phyloP scores from a whole-genome alignment of 2,797 vertebrate species.

The Siniperca scherzeri region DNA sequence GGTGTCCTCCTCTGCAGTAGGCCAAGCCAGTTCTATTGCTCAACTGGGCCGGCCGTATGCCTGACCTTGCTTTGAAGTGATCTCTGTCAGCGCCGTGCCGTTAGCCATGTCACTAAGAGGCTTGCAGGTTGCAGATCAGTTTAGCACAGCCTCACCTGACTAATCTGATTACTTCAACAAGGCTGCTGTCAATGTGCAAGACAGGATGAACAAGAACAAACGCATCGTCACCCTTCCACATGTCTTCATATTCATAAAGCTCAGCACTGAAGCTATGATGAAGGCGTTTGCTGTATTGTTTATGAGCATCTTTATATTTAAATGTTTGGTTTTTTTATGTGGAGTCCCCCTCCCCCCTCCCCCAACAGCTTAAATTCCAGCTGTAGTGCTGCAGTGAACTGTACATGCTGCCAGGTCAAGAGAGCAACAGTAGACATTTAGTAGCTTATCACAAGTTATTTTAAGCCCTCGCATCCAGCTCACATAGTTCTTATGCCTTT shows the following conservation, averaged over 20 bases:
- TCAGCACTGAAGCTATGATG: background rate
- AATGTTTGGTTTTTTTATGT: too few species aligned
- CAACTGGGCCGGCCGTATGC: slow-evolving; percentile 6
- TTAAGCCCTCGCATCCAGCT: slow-evolving; percentile 43
- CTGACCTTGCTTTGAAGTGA: slow-evolving; percentile 81
- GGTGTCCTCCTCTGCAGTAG: slow-evolving; percentile 18
- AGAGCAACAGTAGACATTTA: slow-evolving; percentile 47
- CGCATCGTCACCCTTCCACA: slow-evolving; percentile 29
- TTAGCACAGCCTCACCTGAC: slow-evolving; percentile 82
- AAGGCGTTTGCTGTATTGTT: background rate
- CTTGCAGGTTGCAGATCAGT: slow-evolving; percentile 83
- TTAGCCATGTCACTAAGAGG: slow-evolving; percentile 81
- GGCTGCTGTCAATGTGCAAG: slow-evolving; percentile 71
- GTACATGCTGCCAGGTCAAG: slow-evolving; percentile 41
- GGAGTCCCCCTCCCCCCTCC: too few species aligned
- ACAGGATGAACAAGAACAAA: slow-evolving; percentile 61
- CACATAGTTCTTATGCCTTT: slow-evolving; percentile 39
- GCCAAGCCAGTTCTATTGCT: slow-evolving; percentile 35
- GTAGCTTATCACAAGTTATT: slow-evolving; percentile 63
- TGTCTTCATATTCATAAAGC: background rate
- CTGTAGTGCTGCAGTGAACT: slow-evolving; percentile 30
- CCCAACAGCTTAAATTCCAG: slow-evolving; percentile 38
- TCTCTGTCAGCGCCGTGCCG: slow-evolving; percentile 69
- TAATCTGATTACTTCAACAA: slow-evolving; percentile 87
- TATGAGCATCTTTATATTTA: background rate